Percentiles rank a stretch among this genome's conserved stretches.
Evolutionary conservation across 2,888 invertebrate genomes (phyloP).

Genomic region (Malacosoma neustria): DNA sequence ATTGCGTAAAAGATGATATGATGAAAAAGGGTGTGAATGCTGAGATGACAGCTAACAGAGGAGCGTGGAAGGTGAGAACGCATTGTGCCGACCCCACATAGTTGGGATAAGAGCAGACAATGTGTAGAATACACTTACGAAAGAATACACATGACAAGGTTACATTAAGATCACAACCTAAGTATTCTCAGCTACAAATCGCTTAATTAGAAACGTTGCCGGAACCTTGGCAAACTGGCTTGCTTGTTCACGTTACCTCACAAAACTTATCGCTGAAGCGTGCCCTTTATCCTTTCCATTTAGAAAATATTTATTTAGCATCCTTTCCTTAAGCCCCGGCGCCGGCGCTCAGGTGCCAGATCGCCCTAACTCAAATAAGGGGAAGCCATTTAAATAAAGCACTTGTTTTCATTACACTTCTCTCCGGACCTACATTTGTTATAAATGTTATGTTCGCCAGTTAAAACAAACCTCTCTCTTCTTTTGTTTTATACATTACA

Average conservation of each 20-base stretch:
- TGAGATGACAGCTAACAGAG: too few relatives aligned
- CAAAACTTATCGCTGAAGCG: constrained; percentile 58
- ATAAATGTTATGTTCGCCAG: constrained; percentile 19
- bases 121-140: neutral
- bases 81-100: neutral
- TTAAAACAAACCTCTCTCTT: neutral
- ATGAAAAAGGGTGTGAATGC: too few relatives aligned
- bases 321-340: constrained; percentile 61
- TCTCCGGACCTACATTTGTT: constrained; percentile 19
- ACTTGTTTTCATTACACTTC: constrained; percentile 51
- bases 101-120: neutral
- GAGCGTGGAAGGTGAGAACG: neutral
- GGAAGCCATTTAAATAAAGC: constrained; percentile 59
- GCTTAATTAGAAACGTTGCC: constrained; percentile 54
- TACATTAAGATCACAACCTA: neutral
- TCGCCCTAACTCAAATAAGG: constrained; percentile 64
- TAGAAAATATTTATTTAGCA: constrained; percentile 69
- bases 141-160: neutral
- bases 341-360: constrained; percentile 58
- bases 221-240: constrained; percentile 47
- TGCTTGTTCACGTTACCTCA: constrained; percentile 44
- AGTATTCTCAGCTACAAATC: constrained; percentile 29
- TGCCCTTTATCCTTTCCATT: constrained; percentile 64
- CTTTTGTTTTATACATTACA: neutral
- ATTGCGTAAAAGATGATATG: too few relatives aligned